Conservation (phyloP, 2,797 vertebrate genomes). For the Heterohyrax brucei region DNA sequence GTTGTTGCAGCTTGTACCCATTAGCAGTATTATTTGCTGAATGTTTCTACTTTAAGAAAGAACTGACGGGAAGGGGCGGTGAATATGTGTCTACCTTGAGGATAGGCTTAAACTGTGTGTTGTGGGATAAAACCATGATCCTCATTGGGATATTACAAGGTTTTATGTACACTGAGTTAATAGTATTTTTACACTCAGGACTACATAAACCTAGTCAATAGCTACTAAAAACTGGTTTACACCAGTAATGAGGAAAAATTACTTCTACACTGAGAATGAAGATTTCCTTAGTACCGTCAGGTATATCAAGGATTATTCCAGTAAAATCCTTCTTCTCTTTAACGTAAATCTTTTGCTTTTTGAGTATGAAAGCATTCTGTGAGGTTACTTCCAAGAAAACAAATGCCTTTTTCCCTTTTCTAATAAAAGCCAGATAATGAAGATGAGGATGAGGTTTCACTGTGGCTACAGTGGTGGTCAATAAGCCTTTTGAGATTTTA, state of each 20-base stretch:
- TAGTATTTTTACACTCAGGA: constrained; percentile 7
- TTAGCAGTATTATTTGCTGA: background rate
- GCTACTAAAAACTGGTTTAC: background rate
- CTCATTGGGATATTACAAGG: background rate
- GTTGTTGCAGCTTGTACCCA: background rate
- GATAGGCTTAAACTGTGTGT: background rate
- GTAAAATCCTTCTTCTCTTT: constrained; percentile 50
- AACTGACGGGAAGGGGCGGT: background rate
- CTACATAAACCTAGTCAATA: background rate
- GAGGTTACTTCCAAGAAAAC: constrained; percentile 75
- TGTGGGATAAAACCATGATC: background rate
- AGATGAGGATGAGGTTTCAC: constrained; percentile 74
- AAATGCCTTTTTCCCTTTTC: constrained; percentile 68
- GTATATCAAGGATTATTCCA: constrained; percentile 40
- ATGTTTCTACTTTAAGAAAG: constrained; percentile 24
- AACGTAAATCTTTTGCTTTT: constrained; percentile 61
- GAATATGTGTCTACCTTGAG: background rate
- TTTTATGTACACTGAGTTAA: background rate
- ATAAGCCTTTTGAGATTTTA: constrained; percentile 76
- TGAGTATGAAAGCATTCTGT: constrained; percentile 74
- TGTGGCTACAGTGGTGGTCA: constrained; percentile 65
- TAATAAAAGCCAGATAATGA: constrained; percentile 81
- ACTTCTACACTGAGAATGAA: background rate
- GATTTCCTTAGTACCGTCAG: constrained; percentile 66
- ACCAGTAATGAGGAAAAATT: constrained; percentile 57